Evolutionary conservation across 2,113 vertebrate species (phyloP).

Genomic region (Litocranius walleri): DNA sequence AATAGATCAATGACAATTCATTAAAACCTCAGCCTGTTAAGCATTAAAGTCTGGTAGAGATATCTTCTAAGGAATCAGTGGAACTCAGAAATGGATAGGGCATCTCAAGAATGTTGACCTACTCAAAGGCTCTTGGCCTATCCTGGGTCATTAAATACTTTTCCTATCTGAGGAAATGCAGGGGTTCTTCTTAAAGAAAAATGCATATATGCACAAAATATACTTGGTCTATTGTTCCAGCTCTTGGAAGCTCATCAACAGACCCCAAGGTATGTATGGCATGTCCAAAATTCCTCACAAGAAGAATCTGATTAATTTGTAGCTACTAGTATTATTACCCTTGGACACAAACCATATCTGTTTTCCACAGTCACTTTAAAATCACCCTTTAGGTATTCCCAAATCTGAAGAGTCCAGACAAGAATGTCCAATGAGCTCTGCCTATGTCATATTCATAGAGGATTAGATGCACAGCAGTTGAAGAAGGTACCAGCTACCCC

Average conservation of each 20-base stretch:
- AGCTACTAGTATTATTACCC: not conserved
- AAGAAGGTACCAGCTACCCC: not conserved
- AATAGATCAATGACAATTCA: not conserved
- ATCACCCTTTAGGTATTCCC: not conserved
- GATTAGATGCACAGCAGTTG: not conserved
- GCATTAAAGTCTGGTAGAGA: not conserved
- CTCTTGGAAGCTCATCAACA: not conserved
- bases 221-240: not conserved
- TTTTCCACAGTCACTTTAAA: not conserved
- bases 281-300: not conserved
- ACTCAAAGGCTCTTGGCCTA: not conserved
- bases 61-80: not conserved
- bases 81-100: not conserved
- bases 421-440: not conserved
- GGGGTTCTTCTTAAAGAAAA: not conserved
- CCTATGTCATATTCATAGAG: not conserved
- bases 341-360: not conserved
- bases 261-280: not conserved
- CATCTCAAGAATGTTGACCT: not conserved
- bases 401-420: not conserved
- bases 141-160: not conserved
- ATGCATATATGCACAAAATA: not conserved
- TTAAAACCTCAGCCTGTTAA: not conserved
- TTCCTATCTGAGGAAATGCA: not conserved
- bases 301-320: not conserved